These are phyloP conservation scores for Pseudomyrmex gracilis DNA, from an alignment of 1,140 invertebrate genomes.

Conservation along the genomic window DNA sequence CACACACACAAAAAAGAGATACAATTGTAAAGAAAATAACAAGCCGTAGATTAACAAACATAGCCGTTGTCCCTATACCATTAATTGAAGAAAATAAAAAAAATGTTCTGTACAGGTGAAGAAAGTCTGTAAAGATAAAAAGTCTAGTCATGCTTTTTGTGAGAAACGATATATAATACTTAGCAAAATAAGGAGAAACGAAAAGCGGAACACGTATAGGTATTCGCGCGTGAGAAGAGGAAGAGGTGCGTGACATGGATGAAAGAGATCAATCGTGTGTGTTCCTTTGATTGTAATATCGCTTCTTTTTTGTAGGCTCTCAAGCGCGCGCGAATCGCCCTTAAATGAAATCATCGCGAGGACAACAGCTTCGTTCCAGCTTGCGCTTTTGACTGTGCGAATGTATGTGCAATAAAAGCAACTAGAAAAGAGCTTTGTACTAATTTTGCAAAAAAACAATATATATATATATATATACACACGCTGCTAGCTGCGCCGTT, in stretches of 20 bases:
- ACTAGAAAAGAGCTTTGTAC: constrained; percentile 7
- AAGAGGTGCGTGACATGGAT: not conserved
- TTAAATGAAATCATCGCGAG: constrained; percentile 50
- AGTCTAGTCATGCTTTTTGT: constrained; percentile 57
- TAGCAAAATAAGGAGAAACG: not conserved
- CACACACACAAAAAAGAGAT: constrained; percentile 20
- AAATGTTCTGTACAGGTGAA: constrained; percentile 70
- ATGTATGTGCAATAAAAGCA: not conserved
- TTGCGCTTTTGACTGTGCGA: constrained; percentile 8
- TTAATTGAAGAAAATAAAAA: constrained; percentile 34
- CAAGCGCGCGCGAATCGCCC: constrained; percentile 12
- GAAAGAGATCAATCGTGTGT: not conserved
- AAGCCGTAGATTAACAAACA: constrained; percentile 23
- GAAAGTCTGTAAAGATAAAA: constrained; percentile 65
- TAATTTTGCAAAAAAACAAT: not conserved
- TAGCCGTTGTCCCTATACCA: constrained; percentile 59
- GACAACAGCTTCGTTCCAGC: not conserved
- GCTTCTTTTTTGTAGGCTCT: constrained; percentile 36
- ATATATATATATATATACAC: not conserved
- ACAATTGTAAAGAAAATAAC: constrained; percentile 57
- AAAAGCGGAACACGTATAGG: not conserved
- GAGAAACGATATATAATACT: constrained; percentile 40
- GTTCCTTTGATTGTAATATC: not conserved
- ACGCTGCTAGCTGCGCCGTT: not conserved
- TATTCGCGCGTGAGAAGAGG: too few relatives aligned